phyloP scores from a whole-genome alignment of 2,888 invertebrate species.

The Nymphalis c-album region DNA sequence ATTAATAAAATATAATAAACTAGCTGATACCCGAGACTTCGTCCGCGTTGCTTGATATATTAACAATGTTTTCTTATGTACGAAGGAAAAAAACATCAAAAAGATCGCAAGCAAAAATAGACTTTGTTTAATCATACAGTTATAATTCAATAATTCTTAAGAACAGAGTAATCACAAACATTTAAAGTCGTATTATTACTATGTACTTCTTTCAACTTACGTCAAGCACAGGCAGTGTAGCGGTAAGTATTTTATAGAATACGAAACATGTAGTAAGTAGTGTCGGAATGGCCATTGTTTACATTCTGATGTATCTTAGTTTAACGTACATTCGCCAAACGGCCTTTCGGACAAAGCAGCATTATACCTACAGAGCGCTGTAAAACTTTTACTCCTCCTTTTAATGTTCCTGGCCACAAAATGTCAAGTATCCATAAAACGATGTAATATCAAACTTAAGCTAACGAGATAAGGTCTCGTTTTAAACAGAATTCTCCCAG shows the following conservation, averaged over 20 bases:
- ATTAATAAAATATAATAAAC: no score
- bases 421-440: slow-evolving; percentile 14
- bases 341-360: slow-evolving; percentile 49
- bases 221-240: background rate
- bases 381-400: slow-evolving; percentile 59
- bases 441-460: slow-evolving; percentile 7
- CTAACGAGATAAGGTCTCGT: background rate
- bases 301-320: slow-evolving; percentile 48
- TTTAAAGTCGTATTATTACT: no score
- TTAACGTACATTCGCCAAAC: slow-evolving; percentile 49
- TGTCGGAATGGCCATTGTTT: slow-evolving; percentile 18
- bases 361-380: slow-evolving; percentile 55
- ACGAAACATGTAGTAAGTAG: background rate
- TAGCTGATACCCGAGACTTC: no score
- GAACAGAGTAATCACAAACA: no score
- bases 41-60: no score
- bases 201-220: no score
- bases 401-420: slow-evolving; percentile 32
- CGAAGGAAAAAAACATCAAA: no score
- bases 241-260: background rate
- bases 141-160: no score
- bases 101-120: no score
- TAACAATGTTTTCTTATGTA: no score
- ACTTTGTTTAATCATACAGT: no score
- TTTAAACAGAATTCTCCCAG: background rate